These are phyloP conservation scores for Yponomeuta plumbellus DNA, from an alignment of 2,888 invertebrate genomes.

Conservation along the genomic window DNA sequence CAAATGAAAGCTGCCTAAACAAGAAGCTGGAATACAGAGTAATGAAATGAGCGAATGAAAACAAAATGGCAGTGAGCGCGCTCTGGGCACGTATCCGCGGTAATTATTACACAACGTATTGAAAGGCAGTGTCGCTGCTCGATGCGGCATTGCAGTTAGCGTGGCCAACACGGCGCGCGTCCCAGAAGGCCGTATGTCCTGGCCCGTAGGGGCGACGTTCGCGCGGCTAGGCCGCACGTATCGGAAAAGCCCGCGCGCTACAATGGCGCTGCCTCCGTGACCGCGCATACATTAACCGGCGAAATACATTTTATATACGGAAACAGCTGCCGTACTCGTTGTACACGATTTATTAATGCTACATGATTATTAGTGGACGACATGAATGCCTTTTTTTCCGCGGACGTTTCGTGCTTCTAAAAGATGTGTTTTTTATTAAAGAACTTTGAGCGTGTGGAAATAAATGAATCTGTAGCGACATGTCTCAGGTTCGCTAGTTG, in stretches of 20 bases:
- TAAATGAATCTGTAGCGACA: too few relatives aligned
- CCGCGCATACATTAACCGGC: constrained; percentile 43
- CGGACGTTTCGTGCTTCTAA: background rate
- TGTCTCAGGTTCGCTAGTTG: too few relatives aligned
- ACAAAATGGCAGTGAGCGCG: background rate
- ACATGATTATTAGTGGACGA: constrained; percentile 15
- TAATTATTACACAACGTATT: constrained; percentile 43
- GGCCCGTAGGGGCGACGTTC: constrained; percentile 15
- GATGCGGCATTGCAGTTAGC: constrained; percentile 41
- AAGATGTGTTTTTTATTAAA: background rate
- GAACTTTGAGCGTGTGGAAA: background rate
- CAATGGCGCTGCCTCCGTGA: constrained; percentile 32
- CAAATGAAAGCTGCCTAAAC: constrained; percentile 9
- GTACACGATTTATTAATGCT: constrained; percentile 15
- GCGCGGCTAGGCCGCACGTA: background rate
- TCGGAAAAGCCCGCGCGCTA: constrained; percentile 10
- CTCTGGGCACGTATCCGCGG: constrained; percentile 24
- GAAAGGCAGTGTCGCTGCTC: constrained; percentile 37
- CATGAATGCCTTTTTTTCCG: background rate
- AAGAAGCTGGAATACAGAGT: background rate
- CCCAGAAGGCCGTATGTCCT: constrained; percentile 18
- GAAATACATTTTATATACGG: constrained; percentile 27
- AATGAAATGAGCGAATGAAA: constrained; percentile 10
- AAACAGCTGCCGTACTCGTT: constrained; percentile 26
- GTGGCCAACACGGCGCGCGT: constrained; percentile 21